Conservation (phyloP, 2,113 vertebrate genomes). For the Bettongia penicillata region DNA sequence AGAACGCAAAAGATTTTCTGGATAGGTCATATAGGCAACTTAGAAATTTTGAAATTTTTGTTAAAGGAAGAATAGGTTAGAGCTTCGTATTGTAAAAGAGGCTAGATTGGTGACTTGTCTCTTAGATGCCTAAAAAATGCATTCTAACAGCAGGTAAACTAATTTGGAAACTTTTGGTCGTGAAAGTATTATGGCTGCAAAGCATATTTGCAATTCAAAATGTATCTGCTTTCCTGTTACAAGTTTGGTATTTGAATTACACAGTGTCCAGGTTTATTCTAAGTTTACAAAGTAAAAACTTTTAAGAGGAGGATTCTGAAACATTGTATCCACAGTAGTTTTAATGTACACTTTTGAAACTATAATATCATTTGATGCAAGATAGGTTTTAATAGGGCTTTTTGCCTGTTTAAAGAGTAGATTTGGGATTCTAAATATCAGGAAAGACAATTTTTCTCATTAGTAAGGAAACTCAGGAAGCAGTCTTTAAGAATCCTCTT, state of each 20-base stretch:
- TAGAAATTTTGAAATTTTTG: background rate
- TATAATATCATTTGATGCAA: background rate
- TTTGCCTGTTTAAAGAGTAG: background rate
- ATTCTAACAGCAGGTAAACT: background rate
- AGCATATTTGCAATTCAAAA: background rate
- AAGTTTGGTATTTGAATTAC: constrained; percentile 14
- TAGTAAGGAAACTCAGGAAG: background rate
- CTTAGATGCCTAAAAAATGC: background rate
- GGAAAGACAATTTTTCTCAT: background rate
- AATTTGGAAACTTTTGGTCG: background rate
- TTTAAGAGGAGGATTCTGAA: background rate
- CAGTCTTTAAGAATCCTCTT: background rate
- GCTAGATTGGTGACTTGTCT: background rate
- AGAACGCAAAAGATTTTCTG: background rate
- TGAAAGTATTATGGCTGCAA: background rate
- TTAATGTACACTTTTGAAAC: background rate
- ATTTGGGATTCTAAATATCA: background rate
- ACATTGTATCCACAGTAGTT: background rate
- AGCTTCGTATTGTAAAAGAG: background rate
- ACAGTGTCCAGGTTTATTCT: background rate
- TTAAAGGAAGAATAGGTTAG: background rate
- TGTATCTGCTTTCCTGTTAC: background rate
- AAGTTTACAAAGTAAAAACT: background rate
- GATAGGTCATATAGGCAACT: background rate
- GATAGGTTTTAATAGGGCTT: background rate